Percentiles rank a stretch among this genome's conserved stretches.
These are phyloP conservation scores for Ericerus pela DNA, from an alignment of 1,140 invertebrate species.

Conservation along the genomic window DNA sequence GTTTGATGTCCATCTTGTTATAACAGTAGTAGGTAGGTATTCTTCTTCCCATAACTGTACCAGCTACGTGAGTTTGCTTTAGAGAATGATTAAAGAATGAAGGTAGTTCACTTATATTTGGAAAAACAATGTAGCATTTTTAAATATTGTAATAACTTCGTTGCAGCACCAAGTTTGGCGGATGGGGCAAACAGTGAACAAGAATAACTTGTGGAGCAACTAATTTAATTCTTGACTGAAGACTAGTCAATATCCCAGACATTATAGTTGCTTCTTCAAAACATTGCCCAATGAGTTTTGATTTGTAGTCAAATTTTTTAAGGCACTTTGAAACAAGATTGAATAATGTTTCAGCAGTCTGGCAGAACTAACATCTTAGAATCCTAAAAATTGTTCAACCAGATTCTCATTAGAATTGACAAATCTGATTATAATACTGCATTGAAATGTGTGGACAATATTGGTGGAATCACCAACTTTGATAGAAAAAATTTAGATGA, in stretches of 20 bases:
- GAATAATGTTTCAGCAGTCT: conserved; percentile 15
- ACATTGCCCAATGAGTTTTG: background rate
- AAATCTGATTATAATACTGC: conserved; percentile 7
- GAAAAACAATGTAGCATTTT: conserved; percentile 20
- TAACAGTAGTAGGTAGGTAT: background rate
- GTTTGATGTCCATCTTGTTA: background rate
- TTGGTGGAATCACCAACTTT: conserved; percentile 1
- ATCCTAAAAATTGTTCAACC: conserved; percentile 22
- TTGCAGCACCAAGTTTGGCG: conserved; percentile 20
- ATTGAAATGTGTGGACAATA: background rate
- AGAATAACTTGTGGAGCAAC: conserved; percentile 20
- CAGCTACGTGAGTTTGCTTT: background rate
- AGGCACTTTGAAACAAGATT: conserved; percentile 12
- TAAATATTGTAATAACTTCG: conserved; percentile 17
- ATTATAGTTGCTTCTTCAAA: conserved; percentile 18
- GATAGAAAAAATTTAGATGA: background rate
- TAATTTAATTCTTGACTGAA: conserved; percentile 23
- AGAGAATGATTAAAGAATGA: conserved; percentile 4
- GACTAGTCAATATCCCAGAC: conserved; percentile 18
- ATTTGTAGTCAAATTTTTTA: conserved; percentile 9
- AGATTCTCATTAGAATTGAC: background rate
- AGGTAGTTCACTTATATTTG: conserved; percentile 1
- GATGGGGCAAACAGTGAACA: conserved; percentile 21
- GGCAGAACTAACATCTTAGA: conserved; percentile 20
- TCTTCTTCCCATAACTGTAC: conserved; percentile 3